phyloP scores from a whole-genome alignment of 2,888 invertebrate species.

The Platycheirus rosarum region DNA sequence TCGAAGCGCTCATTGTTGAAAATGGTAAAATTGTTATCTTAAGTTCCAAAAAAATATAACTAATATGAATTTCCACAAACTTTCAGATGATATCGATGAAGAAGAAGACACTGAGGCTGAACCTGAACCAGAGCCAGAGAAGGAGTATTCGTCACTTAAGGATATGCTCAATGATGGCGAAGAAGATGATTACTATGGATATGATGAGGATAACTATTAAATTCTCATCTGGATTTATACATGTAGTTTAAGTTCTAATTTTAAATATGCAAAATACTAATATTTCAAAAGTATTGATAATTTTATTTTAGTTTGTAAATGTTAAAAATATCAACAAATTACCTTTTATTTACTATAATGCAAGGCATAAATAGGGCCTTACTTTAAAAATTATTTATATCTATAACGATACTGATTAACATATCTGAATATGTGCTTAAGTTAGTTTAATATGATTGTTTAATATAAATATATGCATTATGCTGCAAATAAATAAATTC shows the following conservation, averaged over 20 bases:
- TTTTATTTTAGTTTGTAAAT: not conserved
- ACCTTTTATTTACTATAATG: too few species aligned
- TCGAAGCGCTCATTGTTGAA: constrained; percentile 76
- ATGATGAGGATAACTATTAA: constrained; percentile 87
- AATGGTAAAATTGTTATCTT: constrained; percentile 75
- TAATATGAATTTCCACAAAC: not conserved
- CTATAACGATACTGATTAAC: too few species aligned
- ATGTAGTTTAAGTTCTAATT: not conserved
- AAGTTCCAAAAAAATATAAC: not conserved
- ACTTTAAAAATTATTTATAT: too few species aligned
- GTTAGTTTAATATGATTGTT: too few species aligned
- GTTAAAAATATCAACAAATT: too few species aligned
- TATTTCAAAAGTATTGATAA: not conserved
- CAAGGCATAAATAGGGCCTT: too few species aligned
- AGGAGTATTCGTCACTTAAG: constrained; percentile 84
- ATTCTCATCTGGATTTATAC: not conserved
- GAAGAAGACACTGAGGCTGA: constrained; percentile 80
- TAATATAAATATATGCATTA: too few species aligned
- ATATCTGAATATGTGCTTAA: too few species aligned
- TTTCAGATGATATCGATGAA: constrained; percentile 79
- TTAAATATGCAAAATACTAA: not conserved
- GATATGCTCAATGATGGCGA: constrained; percentile 86
- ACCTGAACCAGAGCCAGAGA: constrained; percentile 81
- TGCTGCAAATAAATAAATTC: too few species aligned
- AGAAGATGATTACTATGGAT: constrained; percentile 87